phyloP scores from a whole-genome alignment of 2,113 vertebrate genomes.

The Saccopteryx bilineata region DNA sequence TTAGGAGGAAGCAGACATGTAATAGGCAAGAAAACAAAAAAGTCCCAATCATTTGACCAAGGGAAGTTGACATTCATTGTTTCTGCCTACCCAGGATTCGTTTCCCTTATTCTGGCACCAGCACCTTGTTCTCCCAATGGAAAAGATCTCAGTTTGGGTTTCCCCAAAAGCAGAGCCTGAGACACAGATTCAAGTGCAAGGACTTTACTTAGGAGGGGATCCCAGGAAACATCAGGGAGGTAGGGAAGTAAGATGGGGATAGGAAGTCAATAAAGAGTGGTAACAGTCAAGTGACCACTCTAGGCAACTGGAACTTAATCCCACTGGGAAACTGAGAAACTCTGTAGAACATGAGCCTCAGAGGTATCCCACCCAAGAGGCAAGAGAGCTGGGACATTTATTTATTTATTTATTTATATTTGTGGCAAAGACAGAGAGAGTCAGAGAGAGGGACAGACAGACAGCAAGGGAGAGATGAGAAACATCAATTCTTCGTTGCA shows the following conservation, averaged over 20 bases:
- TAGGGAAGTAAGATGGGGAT: not conserved
- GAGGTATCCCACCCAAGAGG: not conserved
- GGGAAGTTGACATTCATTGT: not conserved
- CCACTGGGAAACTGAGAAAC: not conserved
- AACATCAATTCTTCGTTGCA: no score
- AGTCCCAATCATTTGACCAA: not conserved
- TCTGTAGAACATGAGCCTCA: not conserved
- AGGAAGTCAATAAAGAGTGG: not conserved
- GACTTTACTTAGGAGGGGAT: not conserved
- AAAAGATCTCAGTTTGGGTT: not conserved
- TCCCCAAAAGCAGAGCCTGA: not conserved
- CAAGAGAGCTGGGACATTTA: not conserved
- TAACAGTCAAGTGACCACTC: not conserved
- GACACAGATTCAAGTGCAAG: not conserved
- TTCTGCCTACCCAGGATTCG: not conserved
- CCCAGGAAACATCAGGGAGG: not conserved
- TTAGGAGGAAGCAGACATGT: not conserved
- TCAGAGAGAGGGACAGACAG: no score
- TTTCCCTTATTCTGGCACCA: not conserved
- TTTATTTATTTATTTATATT: no score
- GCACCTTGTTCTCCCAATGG: not conserved
- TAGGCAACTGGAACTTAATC: not conserved
- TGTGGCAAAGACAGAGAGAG: no score
- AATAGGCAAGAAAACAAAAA: constrained; percentile 1
- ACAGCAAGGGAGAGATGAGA: no score